A percentile compares a stretch with the other conserved stretches of the same genome.
These are phyloP conservation scores for Drosophila oshimai DNA, from an alignment of 1,140 invertebrate species.

Conservation along the genomic window DNA sequence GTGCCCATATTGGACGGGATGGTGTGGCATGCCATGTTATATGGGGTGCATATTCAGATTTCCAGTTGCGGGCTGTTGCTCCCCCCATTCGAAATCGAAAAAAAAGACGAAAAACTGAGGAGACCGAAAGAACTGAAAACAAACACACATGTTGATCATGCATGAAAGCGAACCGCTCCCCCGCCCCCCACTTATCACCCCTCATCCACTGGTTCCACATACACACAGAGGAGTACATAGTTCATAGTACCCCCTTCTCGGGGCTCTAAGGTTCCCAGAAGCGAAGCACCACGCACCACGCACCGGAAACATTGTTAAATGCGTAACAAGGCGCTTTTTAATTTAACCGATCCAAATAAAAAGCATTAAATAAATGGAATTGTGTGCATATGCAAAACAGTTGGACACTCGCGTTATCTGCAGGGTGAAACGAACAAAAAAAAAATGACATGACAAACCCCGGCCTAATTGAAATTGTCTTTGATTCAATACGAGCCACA, in stretches of 20 bases:
- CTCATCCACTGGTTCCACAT: background rate
- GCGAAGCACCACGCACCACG: slow-evolving; percentile 16
- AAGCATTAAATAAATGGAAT: slow-evolving; percentile 67
- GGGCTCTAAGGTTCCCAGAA: slow-evolving; percentile 3
- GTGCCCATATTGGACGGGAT: slow-evolving; percentile 7
- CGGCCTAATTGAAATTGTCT: slow-evolving; percentile 35
- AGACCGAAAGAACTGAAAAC: slow-evolving; percentile 29
- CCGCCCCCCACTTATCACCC: slow-evolving; percentile 11
- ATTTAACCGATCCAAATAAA: slow-evolving; percentile 67
- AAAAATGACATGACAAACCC: background rate
- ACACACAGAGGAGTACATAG: background rate
- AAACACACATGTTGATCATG: slow-evolving; percentile 62
- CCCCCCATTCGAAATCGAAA: slow-evolving; percentile 19
- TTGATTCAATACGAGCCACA: slow-evolving; percentile 22
- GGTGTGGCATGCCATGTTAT: background rate
- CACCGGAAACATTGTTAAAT: slow-evolving; percentile 74
- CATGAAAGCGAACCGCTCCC: slow-evolving; percentile 44
- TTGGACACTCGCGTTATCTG: slow-evolving; percentile 51
- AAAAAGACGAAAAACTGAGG: background rate
- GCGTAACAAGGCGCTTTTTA: slow-evolving; percentile 78
- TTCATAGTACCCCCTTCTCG: slow-evolving; percentile 2
- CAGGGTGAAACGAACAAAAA: slow-evolving; percentile 13
- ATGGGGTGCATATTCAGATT: slow-evolving; percentile 41
- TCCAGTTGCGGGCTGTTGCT: slow-evolving; percentile 26
- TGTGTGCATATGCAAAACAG: slow-evolving; percentile 69